Evolutionary conservation across 1,140 invertebrate species (phyloP), one percentile per base, ranked within the genome.

Genomic region (Campoletis sonorensis): DNA sequence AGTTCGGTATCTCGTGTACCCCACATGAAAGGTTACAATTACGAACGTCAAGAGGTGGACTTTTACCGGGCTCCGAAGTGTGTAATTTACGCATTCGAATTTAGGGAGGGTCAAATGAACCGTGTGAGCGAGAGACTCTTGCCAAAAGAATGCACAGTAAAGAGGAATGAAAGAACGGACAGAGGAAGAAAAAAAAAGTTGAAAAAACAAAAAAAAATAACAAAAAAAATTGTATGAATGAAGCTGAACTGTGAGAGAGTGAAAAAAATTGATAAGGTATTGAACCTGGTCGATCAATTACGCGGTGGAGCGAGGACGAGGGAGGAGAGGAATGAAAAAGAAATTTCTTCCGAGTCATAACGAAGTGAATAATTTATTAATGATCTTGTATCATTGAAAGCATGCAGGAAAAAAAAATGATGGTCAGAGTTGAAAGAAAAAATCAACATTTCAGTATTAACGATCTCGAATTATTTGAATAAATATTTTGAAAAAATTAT

Each of bases 21-120:
- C 68, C 37, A 26, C 61, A 37, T 77, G 80, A 81, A 81, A 81
- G 80, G 72, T 77, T 81, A 81, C 80, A 81, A 81, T 81, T 81
- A 81, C 67, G 45, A 45, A 45, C 40, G 70, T 40, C 80, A 15
- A 77, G 67, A 23, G 33, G 37, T 40, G n/a, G 61, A 67, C 61
- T 67, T 15, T 10, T 23, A 27, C 23, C 21, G 11, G 10, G 54
- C 23, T 23, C 21, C 71, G 40, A 5, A n/a, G 40, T 61, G 73
- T 81, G 33, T 81, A 81, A 81, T 81, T 81, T 81, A 81, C 72
- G 40, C 18, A 70, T 49, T 81, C 72, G 51, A 67, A 61, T 64
- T 80, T 80, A 15, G 72, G 54, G 30, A 75, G 49, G 67, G 37
- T 30, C 51, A 40, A 40, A 67, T 67, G 26, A 58, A 26, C 37